Base-by-base conservation (phyloP, 2,797 vertebrate genomes). In the Graptemys geographica region DNA sequence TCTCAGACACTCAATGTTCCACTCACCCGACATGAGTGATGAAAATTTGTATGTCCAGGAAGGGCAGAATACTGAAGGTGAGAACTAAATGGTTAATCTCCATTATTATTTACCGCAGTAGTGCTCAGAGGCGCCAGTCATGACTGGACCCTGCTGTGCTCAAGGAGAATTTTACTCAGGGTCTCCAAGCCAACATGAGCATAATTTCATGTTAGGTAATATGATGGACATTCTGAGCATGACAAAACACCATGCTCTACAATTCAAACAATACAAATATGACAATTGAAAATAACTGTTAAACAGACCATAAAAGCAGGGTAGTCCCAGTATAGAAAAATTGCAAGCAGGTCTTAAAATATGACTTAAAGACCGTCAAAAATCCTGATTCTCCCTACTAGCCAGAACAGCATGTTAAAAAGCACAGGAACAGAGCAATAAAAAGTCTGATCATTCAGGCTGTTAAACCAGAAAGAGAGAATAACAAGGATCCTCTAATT, bases 401-500 rank as follows among this genome's bases (percentile, higher is more conserved):
- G 6, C 47, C 53, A 3, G 12, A 44, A 94, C 65, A 96, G 21
- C 47, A 92, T 65, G 53, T 96, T 74, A 95, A 93, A 92, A 94
- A 91, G 81, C 5, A 85, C 74, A 12, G 81, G 81, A 76, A 79
- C 76, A 94, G 49, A 87, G 44, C n/a, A 74, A 80, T 76, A 95
- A 82, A 76, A 89, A 56, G 78, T 86, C 82, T 91, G 94, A 97
- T 98, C 96, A 97, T 51, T 94, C 21, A 80, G 44, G 72, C 84
- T 49, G 95, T 95, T 97, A 79, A 93, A 95, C 85, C 56, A 90
- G 90, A 94, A 96, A 94, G 91, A 86, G 59, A 95, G 83, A 95
- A 96, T 97, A 91, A 96, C 83, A 97, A 49, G 15, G 55, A 96
- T 95, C 93, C 94, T 94, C 92, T 98, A 96, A 98, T 37, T 97